A percentile compares a stretch with the other conserved stretches of the same genome.
These are phyloP conservation scores for Cavia aperea DNA, from an alignment of 2,113 vertebrate species.

Conservation along the genomic window DNA sequence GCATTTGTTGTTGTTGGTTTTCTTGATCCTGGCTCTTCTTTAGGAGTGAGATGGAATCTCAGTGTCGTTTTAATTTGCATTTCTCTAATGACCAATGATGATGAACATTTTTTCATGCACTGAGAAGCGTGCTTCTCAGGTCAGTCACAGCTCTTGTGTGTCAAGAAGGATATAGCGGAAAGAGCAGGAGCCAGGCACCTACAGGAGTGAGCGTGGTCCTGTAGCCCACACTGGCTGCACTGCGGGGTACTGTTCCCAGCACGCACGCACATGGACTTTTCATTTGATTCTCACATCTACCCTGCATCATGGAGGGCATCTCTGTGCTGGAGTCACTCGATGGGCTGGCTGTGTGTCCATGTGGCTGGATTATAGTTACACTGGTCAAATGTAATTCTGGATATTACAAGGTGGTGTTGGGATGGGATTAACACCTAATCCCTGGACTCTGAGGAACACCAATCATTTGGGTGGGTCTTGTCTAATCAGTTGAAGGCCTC, in stretches of 20 bases:
- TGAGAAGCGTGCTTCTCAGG: background rate
- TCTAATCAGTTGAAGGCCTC: background rate
- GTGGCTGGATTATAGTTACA: no score
- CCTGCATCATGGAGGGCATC: no score
- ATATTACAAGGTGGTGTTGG: background rate
- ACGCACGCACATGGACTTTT: fast-evolving
- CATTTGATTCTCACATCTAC: background rate
- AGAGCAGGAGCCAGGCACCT: background rate
- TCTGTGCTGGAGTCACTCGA: background rate
- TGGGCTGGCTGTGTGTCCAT: background rate
- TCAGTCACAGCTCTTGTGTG: no score
- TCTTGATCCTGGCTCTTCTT: no score
- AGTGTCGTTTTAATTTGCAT: no score
- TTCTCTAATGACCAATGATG: no score
- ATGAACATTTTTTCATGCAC: no score
- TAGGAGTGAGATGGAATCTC: no score
- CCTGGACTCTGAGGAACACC: background rate
- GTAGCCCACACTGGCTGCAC: fast-evolving
- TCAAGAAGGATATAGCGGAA: background rate
- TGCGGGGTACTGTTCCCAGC: background rate
- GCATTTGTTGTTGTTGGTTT: no score
- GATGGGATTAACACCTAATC: background rate
- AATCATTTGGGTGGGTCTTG: background rate
- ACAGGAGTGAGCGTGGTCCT: background rate
- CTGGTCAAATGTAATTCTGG: background rate